Evolutionary conservation across 2,888 invertebrate species (phyloP), one percentile per base, ranked within the genome.

Genomic region (Orgyia antiqua): DNA sequence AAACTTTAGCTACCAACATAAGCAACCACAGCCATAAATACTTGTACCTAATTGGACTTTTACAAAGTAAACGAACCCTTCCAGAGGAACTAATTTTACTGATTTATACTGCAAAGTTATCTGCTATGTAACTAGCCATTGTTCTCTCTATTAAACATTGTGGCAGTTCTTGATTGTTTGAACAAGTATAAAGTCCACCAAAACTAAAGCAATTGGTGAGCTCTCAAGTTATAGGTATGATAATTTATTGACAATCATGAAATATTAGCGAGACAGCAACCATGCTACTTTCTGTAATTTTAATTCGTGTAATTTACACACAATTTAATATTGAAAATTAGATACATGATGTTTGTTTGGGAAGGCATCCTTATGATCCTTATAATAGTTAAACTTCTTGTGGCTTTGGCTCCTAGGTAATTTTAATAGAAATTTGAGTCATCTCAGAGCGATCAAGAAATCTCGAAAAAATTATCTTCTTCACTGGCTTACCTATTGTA

Each of bases 161-260:
- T 21, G 29, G 33, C 31, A 34, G 38, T 41, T 33, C 51, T 42
- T 42, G 46, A 50, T 53, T 51, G 47, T 54, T 51, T 46, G 38
- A 39, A 44, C 35, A 35, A 43, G 36, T 32, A 31, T 31, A 26
- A 40, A 39, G 39, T 34, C 35, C 33, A 21, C 30, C 26, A 37
- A 36, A 40, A 45, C 46, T 38, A 39, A 45, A 45, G 34, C 48
- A 45, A 53, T 58, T 58, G 51, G 42, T 29, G 29, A 34, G 42
- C 39, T 38, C 34, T 26, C 29, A 39, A 51, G 49, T 55, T 49
- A 48, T 43, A 37, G n/a, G 4, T 2, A 51, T n/a, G 41, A 42
- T 49, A 46, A 56, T 51, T 58, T 58, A 55, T 51, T 37, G 49
- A 42, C 40, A 35, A 35, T 28, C 27, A 40, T 52, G 41, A 52